phyloP scores from a whole-genome alignment of 2,888 invertebrate genomes.

The Mayetiola destructor region DNA sequence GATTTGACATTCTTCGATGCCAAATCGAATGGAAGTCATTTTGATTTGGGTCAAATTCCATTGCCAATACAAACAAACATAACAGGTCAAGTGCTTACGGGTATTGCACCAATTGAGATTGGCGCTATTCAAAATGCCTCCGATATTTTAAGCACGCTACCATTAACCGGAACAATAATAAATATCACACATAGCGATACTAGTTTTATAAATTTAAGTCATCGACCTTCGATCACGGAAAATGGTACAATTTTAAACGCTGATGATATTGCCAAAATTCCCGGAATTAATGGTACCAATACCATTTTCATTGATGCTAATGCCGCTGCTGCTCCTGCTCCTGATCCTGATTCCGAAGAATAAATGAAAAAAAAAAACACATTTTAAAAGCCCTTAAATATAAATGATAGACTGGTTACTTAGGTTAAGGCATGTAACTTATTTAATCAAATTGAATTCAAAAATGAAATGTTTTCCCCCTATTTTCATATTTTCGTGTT shows the following conservation, averaged over 20 bases:
- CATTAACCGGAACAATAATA: conserved; percentile 33
- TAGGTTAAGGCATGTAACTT: no score
- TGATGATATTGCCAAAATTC: conserved; percentile 16
- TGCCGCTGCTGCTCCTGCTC: neutral
- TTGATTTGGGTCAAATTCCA: conserved; percentile 40
- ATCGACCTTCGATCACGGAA: conserved; percentile 20
- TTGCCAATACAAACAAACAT: conserved; percentile 41
- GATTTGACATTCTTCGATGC: conserved; percentile 40
- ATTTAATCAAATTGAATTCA: no score
- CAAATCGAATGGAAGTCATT: conserved; percentile 35
- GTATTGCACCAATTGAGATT: conserved; percentile 37
- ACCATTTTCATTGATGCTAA: neutral
- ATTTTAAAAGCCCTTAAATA: no score
- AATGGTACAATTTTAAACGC: conserved; percentile 22
- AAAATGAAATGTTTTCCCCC: no score
- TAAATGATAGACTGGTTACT: no score
- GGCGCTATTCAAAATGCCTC: conserved; percentile 33
- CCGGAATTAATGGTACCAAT: conserved; percentile 15
- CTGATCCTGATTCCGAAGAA: neutral
- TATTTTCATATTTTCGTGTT: no score
- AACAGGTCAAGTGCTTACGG: conserved; percentile 39
- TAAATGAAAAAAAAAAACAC: neutral
- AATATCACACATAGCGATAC: conserved; percentile 35
- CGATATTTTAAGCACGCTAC: conserved; percentile 30
- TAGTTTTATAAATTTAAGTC: conserved; percentile 30